A percentile compares a stretch with the other conserved stretches of the same genome.
These are phyloP conservation scores for Stomatorhinus ivindoensis DNA, from an alignment of 2,113 vertebrate species.

Conservation along the genomic window DNA sequence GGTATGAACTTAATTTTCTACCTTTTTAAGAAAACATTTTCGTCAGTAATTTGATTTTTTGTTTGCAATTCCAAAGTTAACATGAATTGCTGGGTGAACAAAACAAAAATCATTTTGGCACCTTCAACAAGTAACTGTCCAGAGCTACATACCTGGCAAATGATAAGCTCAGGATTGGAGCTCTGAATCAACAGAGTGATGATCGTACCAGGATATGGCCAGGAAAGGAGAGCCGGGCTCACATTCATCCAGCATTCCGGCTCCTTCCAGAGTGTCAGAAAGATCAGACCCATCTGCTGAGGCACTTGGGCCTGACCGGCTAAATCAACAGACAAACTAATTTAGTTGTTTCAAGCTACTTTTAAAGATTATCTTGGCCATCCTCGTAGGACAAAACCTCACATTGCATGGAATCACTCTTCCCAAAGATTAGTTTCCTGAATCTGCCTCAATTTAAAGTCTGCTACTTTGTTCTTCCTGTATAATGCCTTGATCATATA, in stretches of 20 bases:
- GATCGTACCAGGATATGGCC: background rate
- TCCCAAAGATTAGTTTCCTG: background rate
- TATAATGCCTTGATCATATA: background rate
- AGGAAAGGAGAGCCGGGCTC: background rate
- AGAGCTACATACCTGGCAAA: background rate
- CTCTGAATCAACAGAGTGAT: background rate
- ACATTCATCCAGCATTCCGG: background rate
- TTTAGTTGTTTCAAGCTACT: background rate
- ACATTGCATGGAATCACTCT: background rate
- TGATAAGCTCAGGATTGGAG: background rate
- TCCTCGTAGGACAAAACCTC: background rate
- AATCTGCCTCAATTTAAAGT: background rate
- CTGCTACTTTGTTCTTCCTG: background rate
- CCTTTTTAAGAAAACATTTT: background rate
- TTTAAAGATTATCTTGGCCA: constrained; percentile 1
- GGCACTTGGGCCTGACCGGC: background rate
- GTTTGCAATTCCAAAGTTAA: background rate
- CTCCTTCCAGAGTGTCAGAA: background rate
- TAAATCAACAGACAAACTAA: background rate
- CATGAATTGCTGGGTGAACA: background rate
- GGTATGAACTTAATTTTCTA: background rate
- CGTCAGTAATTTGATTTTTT: background rate
- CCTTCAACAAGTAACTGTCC: background rate
- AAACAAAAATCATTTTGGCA: background rate
- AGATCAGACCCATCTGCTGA: background rate